phyloP scores from a whole-genome alignment of 2,113 vertebrate genomes.

The Monarcha castaneiventris region DNA sequence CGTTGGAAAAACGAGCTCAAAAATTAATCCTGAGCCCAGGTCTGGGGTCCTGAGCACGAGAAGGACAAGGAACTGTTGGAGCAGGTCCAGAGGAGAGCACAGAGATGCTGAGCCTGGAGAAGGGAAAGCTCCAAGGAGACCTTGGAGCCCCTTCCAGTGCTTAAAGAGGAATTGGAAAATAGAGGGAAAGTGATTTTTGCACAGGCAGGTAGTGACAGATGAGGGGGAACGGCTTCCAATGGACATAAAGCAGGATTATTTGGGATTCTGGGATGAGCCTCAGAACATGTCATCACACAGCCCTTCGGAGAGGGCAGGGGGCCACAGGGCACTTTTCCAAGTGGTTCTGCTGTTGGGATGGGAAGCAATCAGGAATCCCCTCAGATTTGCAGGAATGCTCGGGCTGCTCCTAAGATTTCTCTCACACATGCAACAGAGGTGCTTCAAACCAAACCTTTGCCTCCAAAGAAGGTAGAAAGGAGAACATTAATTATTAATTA shows the following conservation, averaged over 20 bases:
- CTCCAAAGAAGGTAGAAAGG: neutral
- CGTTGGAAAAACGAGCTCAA: neutral
- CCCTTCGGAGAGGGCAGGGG: neutral
- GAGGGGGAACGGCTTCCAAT: neutral
- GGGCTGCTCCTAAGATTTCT: neutral
- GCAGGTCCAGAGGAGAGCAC: neutral
- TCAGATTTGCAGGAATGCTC: neutral
- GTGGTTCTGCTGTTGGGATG: neutral
- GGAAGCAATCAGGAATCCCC: neutral
- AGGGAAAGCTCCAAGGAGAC: neutral
- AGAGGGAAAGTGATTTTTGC: neutral
- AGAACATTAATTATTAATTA: neutral
- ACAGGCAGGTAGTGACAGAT: neutral
- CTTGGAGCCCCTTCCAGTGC: neutral
- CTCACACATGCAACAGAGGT: neutral
- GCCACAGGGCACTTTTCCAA: neutral
- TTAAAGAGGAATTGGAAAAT: neutral
- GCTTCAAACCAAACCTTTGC: neutral
- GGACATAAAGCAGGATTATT: neutral
- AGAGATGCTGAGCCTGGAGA: neutral
- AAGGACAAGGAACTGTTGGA: neutral
- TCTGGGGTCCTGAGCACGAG: neutral
- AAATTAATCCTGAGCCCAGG: neutral
- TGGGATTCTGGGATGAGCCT: neutral
- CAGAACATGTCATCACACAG: neutral